Percentiles rank a stretch among this genome's conserved stretches.
These are phyloP conservation scores for Cremastinae sp. DNA, from an alignment of 2,888 invertebrate species.

Conservation along the genomic window DNA sequence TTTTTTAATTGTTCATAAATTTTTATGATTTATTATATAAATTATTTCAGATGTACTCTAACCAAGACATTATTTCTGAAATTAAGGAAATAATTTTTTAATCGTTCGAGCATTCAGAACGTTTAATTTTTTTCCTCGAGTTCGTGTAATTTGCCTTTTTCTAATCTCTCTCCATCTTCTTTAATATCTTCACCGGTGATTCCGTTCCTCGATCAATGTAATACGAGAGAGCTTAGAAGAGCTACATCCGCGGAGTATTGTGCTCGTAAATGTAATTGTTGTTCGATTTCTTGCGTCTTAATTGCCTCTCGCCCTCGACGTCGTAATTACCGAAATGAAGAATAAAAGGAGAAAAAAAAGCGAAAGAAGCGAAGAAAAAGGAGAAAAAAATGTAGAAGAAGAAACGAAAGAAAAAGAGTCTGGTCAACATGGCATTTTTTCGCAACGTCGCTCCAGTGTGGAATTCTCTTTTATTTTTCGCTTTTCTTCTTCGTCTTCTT, in stretches of 20 bases:
- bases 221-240: conserved; percentile 64
- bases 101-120: not conserved
- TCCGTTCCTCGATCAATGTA: conserved; percentile 71
- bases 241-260: conserved; percentile 60
- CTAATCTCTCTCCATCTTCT: conserved; percentile 38
- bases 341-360: not conserved
- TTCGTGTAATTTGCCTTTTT: conserved; percentile 12
- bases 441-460: conserved; percentile 37
- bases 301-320: conserved; percentile 76
- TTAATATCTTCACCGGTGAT: conserved; percentile 59
- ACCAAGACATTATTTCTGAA: too few relatives aligned
- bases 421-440: conserved; percentile 59
- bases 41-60: too few relatives aligned
- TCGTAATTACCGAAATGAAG: conserved; percentile 76
- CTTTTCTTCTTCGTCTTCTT: conserved; percentile 23
- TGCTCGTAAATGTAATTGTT: conserved; percentile 76
- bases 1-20: not conserved
- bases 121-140: not conserved
- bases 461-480: conserved; percentile 4
- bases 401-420: conserved; percentile 23
- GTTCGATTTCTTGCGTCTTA: conserved; percentile 78
- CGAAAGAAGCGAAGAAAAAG: conserved; percentile 5
- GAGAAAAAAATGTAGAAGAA: conserved; percentile 4
- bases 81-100: conserved; percentile 4
- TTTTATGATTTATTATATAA: too few relatives aligned